Conservation (phyloP, 2,113 vertebrate genomes). For the Miniopterus natalensis region DNA sequence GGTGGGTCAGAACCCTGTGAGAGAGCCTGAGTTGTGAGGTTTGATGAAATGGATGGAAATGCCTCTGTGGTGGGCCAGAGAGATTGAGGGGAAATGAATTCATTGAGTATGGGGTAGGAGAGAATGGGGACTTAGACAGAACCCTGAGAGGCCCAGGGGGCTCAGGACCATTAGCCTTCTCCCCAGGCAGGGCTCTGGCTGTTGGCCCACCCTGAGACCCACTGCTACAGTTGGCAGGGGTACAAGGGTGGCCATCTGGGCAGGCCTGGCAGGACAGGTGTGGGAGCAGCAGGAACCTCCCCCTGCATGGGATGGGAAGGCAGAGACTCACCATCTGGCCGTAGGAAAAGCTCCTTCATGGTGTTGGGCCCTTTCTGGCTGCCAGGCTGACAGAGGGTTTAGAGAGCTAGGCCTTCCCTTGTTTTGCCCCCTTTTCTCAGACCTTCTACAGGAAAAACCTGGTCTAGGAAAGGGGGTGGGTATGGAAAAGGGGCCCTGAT, state of each 20-base stretch:
- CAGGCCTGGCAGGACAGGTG: conserved; percentile 75
- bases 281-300: conserved; percentile 66
- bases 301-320: conserved; percentile 16
- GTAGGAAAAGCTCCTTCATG: conserved; percentile 44
- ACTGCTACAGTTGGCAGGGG: conserved; percentile 65
- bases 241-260: conserved; percentile 74
- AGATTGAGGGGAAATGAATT: background rate
- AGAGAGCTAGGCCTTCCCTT: background rate
- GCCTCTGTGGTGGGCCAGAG: background rate
- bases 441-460: background rate
- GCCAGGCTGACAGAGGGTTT: conserved; percentile 9
- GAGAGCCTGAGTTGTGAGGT: background rate
- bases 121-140: background rate
- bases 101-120: background rate
- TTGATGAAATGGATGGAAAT: background rate
- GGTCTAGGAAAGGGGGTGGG: background rate
- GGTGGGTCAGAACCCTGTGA: background rate
- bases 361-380: conserved; percentile 5
- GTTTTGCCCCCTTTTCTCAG: conserved; percentile 57
- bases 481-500: background rate
- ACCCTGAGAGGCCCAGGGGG: background rate
- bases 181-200: background rate
- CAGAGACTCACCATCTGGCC: conserved; percentile 71
- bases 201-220: conserved; percentile 22
- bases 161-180: conserved; percentile 22